phyloP scores from a whole-genome alignment of 2,888 invertebrate species.

The Teinopalpus imperialis region DNA sequence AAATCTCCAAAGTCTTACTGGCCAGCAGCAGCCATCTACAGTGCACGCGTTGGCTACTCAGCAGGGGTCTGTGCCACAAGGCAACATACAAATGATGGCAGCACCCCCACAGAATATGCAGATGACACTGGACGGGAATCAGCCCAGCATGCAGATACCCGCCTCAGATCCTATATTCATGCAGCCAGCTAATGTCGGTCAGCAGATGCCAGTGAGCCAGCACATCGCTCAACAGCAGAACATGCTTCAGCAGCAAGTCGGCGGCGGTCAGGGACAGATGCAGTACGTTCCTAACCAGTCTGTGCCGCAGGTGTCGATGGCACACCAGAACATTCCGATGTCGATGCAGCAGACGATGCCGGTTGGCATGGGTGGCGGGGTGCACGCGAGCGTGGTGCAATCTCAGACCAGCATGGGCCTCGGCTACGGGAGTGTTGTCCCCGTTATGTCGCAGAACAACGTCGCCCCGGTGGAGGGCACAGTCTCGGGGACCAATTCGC shows the following conservation, averaged over 20 bases:
- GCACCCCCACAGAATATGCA: constrained; percentile 78
- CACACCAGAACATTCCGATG: constrained; percentile 79
- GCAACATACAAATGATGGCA: constrained; percentile 82
- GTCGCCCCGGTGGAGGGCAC: constrained; percentile 69
- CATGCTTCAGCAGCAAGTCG: constrained; percentile 70
- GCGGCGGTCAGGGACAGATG: constrained; percentile 70
- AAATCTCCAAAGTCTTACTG: constrained; percentile 77
- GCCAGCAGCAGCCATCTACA: constrained; percentile 70
- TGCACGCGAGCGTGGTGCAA: constrained; percentile 73
- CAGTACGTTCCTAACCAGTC: constrained; percentile 69
- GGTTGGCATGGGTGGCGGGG: constrained; percentile 68
- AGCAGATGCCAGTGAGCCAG: constrained; percentile 67
- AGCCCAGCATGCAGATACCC: constrained; percentile 80
- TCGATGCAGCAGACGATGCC: constrained; percentile 76
- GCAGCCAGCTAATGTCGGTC: constrained; percentile 68
- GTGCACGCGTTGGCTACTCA: constrained; percentile 74
- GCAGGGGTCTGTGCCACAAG: constrained; percentile 81
- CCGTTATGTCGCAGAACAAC: constrained; percentile 78
- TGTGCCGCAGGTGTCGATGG: constrained; percentile 66
- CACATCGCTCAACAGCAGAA: constrained; percentile 71
- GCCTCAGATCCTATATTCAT: constrained; percentile 77
- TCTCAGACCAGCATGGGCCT: constrained; percentile 76
- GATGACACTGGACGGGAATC: constrained; percentile 80
- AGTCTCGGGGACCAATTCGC: constrained; percentile 77
- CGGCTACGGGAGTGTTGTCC: constrained; percentile 68